Conservation (phyloP, 2,113 vertebrate species). For the Sinocyclocheilus rhinocerous region DNA sequence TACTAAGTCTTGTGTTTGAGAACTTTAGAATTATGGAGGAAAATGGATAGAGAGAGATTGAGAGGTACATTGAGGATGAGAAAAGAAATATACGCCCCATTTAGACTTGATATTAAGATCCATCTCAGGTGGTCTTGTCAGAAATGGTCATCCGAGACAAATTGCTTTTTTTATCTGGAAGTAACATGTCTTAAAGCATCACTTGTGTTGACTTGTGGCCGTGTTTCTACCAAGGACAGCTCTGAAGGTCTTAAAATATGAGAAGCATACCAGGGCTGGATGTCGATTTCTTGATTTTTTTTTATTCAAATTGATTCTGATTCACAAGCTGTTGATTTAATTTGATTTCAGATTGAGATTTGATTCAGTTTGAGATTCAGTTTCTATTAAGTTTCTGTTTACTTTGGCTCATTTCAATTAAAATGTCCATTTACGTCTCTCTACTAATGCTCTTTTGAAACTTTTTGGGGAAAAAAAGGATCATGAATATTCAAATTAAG, state of each 20-base stretch:
- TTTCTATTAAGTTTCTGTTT: too few species aligned
- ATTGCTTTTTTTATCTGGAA: background rate
- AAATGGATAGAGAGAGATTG: constrained; percentile 32
- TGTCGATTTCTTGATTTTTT: background rate
- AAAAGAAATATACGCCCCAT: constrained; percentile 23
- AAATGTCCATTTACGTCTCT: background rate
- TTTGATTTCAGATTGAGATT: background rate
- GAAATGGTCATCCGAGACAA: background rate
- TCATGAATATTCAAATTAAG: background rate
- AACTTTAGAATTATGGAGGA: background rate
- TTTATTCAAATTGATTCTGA: background rate
- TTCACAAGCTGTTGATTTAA: background rate
- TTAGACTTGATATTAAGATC: background rate
- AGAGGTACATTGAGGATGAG: constrained; percentile 57
- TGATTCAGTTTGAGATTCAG: too few species aligned
- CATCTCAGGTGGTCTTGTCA: constrained; percentile 29
- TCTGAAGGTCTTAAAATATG: background rate
- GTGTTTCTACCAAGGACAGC: background rate
- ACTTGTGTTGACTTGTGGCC: background rate
- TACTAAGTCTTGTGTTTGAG: constrained; percentile 52
- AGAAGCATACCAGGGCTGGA: background rate
- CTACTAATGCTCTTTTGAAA: background rate
- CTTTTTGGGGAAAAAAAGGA: background rate
- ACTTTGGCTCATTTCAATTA: too few species aligned
- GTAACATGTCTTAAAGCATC: background rate